Conservation (phyloP, 2,113 vertebrate species). For the Tursiops truncatus region DNA sequence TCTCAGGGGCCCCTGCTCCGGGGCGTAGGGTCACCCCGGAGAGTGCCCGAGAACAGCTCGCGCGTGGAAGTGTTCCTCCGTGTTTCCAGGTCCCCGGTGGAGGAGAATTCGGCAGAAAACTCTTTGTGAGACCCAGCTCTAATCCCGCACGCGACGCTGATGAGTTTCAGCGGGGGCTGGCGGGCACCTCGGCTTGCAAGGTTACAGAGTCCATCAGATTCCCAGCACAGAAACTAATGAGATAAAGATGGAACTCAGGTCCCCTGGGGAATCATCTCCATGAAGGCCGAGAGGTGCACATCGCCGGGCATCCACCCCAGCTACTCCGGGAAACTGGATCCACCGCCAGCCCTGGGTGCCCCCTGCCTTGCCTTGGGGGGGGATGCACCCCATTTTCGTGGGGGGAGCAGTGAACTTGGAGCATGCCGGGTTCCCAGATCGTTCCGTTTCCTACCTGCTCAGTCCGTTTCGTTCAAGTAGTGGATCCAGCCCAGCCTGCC, state of each 20-base stretch:
- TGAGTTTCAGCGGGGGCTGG: rapidly evolving
- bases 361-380: rapidly evolving
- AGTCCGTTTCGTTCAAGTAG: background rate
- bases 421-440: rapidly evolving
- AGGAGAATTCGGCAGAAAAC: no score
- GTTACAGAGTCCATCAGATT: background rate
- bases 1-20: background rate
- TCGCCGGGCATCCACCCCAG: rapidly evolving
- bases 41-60: rapidly evolving
- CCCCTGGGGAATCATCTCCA: rapidly evolving
- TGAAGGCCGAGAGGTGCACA: rapidly evolving
- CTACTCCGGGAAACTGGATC: rapidly evolving
- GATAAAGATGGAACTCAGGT: background rate
- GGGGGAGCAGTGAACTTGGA: background rate
- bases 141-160: rapidly evolving
- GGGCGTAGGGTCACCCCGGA: rapidly evolving
- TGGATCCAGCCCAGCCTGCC: rapidly evolving
- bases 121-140: background rate
- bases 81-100: rapidly evolving
- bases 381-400: rapidly evolving
- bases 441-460: rapidly evolving
- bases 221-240: background rate
- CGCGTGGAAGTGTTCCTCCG: rapidly evolving
- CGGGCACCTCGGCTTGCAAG: rapidly evolving
- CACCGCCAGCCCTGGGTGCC: rapidly evolving